Percentiles rank a stretch among this genome's conserved stretches.
These are phyloP conservation scores for Ctenochaetus hawaiiensis DNA, from an alignment of 2,797 vertebrate species.

Conservation along the genomic window DNA sequence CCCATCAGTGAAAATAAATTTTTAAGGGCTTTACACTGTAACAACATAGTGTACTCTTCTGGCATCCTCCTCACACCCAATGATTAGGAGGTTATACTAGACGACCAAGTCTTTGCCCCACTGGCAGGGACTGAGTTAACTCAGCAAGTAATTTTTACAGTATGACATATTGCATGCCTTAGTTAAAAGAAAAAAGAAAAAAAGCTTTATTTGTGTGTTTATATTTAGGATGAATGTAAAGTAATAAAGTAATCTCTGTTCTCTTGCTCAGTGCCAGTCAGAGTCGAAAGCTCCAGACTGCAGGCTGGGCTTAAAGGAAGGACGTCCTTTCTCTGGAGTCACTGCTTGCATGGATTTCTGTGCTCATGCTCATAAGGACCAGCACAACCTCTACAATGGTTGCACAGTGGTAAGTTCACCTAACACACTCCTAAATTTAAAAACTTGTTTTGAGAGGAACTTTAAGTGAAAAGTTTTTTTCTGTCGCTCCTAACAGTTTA, in stretches of 20 bases:
- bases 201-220: neutral
- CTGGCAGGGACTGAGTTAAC: too few species aligned
- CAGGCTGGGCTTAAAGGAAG: slow-evolving; percentile 94
- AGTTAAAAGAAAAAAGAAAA: neutral
- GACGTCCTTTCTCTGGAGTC: slow-evolving; percentile 96
- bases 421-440: neutral
- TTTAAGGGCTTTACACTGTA: neutral
- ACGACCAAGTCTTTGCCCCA: neutral
- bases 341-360: slow-evolving; percentile 99
- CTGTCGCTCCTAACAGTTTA: neutral
- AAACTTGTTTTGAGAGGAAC: neutral
- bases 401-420: slow-evolving; percentile 94
- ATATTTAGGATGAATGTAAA: neutral
- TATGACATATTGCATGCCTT: too few species aligned
- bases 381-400: slow-evolving; percentile 98
- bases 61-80: slow-evolving; percentile 4
- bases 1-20: neutral
- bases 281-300: slow-evolving; percentile 92
- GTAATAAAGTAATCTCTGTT: slow-evolving; percentile 10
- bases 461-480: neutral
- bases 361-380: slow-evolving; percentile 98
- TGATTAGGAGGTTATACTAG: neutral
- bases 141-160: too few species aligned
- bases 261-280: slow-evolving; percentile 86
- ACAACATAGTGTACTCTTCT: neutral